Evolutionary conservation across 2,113 vertebrate species (phyloP).

Genomic region (Corydoras maculifer): DNA sequence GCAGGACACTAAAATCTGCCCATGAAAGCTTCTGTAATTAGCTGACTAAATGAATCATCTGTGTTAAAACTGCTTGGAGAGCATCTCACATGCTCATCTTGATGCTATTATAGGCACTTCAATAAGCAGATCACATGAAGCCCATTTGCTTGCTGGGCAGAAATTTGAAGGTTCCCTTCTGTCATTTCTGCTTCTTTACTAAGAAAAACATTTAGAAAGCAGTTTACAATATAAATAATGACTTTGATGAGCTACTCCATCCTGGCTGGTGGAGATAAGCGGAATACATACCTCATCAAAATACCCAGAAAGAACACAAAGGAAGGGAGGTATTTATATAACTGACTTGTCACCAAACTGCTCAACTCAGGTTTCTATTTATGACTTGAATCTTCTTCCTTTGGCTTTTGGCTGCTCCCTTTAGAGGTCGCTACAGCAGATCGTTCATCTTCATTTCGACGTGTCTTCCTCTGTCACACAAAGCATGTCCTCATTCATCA

Average conservation of each 20-base stretch:
- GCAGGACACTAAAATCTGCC: neutral
- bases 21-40: neutral
- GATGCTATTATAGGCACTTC: neutral
- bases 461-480: too few relatives aligned
- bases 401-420: too few relatives aligned
- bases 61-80: neutral
- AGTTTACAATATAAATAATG: constrained; percentile 17
- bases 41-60: neutral
- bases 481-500: too few relatives aligned
- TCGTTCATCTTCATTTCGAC: too few relatives aligned
- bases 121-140: neutral
- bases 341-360: neutral
- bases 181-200: constrained; percentile 19
- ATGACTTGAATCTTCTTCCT: neutral
- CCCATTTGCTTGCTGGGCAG: constrained; percentile 29
- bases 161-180: constrained; percentile 19
- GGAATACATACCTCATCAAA: constrained; percentile 4
- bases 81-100: neutral
- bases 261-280: constrained; percentile 24
- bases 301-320: neutral
- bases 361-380: neutral
- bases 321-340: neutral
- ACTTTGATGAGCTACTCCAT: neutral
- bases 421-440: too few relatives aligned
- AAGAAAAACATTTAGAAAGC: constrained; percentile 31